phyloP scores from a whole-genome alignment of 2,888 invertebrate genomes.

The Eristalinus sepulchralis region DNA sequence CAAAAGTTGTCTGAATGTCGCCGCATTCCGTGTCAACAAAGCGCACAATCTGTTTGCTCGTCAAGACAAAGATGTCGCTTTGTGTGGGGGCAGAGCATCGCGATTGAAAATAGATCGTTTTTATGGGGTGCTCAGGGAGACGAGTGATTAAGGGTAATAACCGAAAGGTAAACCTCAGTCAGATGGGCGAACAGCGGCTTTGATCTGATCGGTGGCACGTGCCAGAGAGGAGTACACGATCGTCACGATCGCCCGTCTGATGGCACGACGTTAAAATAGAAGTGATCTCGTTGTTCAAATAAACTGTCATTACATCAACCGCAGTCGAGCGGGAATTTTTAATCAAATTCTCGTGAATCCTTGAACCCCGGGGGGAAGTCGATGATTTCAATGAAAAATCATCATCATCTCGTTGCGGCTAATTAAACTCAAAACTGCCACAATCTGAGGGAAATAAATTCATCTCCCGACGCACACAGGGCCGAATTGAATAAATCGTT shows the following conservation, averaged over 20 bases:
- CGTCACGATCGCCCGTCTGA: too few relatives aligned
- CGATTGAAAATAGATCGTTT: not conserved
- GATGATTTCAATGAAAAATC: slow-evolving; percentile 30
- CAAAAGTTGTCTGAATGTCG: not conserved
- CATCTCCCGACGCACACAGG: slow-evolving; percentile 5
- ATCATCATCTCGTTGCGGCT: slow-evolving; percentile 11
- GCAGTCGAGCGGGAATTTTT: not conserved
- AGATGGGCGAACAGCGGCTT: too few relatives aligned
- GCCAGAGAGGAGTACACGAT: too few relatives aligned
- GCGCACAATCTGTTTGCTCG: not conserved
- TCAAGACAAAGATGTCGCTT: too few relatives aligned
- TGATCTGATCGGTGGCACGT: too few relatives aligned
- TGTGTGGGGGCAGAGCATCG: not conserved
- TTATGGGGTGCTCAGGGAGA: not conserved
- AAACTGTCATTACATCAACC: not conserved
- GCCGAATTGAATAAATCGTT: slow-evolving; percentile 7
- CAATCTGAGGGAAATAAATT: slow-evolving; percentile 18
- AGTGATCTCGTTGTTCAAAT: not conserved
- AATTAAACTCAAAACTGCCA: slow-evolving; percentile 42
- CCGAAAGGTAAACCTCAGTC: not conserved
- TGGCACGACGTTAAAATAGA: not conserved
- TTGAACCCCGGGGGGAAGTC: slow-evolving; percentile 42
- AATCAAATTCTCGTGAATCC: not conserved
- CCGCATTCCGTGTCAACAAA: not conserved
- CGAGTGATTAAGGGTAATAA: not conserved